These are phyloP conservation scores for Prionailurus viverrinus DNA, from an alignment of 2,113 vertebrate species.

Conservation along the genomic window DNA sequence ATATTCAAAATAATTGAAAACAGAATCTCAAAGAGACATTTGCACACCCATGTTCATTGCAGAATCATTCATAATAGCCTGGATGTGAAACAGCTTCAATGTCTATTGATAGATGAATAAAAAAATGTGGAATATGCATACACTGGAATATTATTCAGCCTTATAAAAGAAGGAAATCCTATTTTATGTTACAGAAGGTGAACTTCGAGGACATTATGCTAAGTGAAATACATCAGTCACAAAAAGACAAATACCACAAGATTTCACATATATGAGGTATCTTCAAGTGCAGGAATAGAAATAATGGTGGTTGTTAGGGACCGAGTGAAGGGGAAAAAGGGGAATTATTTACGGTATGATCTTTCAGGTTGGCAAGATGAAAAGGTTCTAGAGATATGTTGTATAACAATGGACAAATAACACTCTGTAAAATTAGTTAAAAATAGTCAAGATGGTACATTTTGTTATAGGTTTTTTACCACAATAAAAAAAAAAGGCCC, in stretches of 20 bases:
- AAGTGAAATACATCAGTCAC: background rate
- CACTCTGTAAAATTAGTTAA: background rate
- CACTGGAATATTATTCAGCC: background rate
- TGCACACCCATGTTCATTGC: background rate
- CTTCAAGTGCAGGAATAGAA: background rate
- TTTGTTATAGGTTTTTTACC: background rate
- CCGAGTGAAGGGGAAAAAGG: accelerated
- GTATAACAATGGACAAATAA: background rate
- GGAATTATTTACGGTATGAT: background rate
- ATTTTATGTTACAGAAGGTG: background rate
- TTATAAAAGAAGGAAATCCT: background rate
- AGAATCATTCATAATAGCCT: background rate
- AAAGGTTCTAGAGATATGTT: background rate
- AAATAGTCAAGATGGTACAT: background rate
- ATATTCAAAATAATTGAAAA: background rate
- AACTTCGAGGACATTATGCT: background rate
- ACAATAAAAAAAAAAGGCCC: background rate
- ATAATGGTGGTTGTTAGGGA: background rate
- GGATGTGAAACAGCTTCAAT: background rate
- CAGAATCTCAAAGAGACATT: background rate
- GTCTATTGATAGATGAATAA: background rate
- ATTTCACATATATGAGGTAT: background rate
- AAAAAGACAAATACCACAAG: background rate
- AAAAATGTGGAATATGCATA: background rate
- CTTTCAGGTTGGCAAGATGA: background rate